Percentiles rank a stretch among this genome's conserved stretches.
These are phyloP conservation scores for Amphilophus citrinellus DNA, from an alignment of 2,113 vertebrate species.

Conservation along the genomic window DNA sequence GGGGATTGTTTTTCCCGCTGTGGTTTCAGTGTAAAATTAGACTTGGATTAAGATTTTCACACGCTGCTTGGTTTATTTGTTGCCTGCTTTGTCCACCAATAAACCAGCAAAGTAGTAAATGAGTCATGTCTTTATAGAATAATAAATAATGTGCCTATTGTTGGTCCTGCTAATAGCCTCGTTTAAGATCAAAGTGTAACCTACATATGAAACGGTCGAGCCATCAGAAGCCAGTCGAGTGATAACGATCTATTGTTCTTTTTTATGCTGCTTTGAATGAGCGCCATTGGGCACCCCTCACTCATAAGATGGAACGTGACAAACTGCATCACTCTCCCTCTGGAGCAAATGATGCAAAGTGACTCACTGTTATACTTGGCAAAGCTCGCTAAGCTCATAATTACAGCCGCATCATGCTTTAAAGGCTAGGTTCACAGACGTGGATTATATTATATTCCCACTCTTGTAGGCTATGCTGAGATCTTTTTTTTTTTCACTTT, in stretches of 20 bases:
- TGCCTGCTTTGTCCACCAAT: background rate
- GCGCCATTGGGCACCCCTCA: constrained; percentile 49
- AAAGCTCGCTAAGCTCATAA: constrained; percentile 50
- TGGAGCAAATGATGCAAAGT: constrained; percentile 47
- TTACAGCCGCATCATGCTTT: constrained; percentile 53
- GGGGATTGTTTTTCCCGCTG: background rate
- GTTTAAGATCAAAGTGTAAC: constrained; percentile 2
- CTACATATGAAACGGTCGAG: background rate
- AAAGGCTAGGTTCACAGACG: constrained; percentile 21
- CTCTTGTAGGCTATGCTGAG: background rate
- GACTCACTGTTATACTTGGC: constrained; percentile 62
- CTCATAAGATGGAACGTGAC: constrained; percentile 78
- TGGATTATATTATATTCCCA: constrained; percentile 15
- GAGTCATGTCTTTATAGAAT: background rate
- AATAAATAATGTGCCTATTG: background rate
- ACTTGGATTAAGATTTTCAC: background rate
- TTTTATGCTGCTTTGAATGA: constrained; percentile 47
- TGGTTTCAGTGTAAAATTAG: background rate
- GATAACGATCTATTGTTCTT: constrained; percentile 28
- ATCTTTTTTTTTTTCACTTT: background rate
- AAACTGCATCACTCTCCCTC: constrained; percentile 61
- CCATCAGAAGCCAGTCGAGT: constrained; percentile 5
- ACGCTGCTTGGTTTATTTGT: background rate
- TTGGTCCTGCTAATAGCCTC: constrained; percentile 1
- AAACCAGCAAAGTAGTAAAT: background rate